A percentile compares a stretch with the other conserved stretches of the same genome.
These are phyloP conservation scores for Sebastes minor DNA, from an alignment of 2,797 vertebrate genomes.

Conservation along the genomic window DNA sequence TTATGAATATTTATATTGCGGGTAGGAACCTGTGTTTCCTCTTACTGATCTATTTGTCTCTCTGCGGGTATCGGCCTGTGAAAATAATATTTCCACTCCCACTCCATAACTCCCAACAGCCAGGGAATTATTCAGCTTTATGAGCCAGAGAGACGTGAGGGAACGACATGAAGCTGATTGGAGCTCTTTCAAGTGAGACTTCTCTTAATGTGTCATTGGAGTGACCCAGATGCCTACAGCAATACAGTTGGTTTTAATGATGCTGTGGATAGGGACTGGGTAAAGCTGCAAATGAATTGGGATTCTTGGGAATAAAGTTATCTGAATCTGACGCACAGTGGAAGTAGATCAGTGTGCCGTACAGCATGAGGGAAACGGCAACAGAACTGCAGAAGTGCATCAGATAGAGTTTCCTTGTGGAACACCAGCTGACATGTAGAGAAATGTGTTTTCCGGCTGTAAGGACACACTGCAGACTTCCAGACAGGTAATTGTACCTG, in stretches of 20 bases:
- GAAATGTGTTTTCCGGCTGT: not conserved
- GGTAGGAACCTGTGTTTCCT: not conserved
- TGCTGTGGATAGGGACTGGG: too few relatives aligned
- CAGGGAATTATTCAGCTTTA: conserved; percentile 33
- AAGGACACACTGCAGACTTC: not conserved
- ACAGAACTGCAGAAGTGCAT: not conserved
- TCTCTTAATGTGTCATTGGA: not conserved
- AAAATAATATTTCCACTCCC: conserved; percentile 7
- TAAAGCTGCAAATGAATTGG: too few relatives aligned
- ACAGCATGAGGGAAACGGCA: not conserved
- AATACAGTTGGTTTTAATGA: not conserved
- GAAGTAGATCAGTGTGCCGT: not conserved
- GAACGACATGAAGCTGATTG: not conserved
- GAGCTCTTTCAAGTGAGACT: not conserved
- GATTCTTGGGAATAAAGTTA: too few relatives aligned
- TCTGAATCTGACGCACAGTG: not conserved
- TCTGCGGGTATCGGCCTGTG: not conserved
- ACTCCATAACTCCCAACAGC: not conserved
- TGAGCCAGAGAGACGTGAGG: not conserved
- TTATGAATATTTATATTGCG: conserved; percentile 17
- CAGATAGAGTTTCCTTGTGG: not conserved
- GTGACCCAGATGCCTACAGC: not conserved
- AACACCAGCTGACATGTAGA: not conserved
- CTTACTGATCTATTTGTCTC: not conserved
- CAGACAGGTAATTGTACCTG: not conserved